Evolutionary conservation across 2,888 invertebrate species (phyloP), one percentile per base, ranked within the genome.

Genomic region (Scaptodrosophila latifasciaeformis): DNA sequence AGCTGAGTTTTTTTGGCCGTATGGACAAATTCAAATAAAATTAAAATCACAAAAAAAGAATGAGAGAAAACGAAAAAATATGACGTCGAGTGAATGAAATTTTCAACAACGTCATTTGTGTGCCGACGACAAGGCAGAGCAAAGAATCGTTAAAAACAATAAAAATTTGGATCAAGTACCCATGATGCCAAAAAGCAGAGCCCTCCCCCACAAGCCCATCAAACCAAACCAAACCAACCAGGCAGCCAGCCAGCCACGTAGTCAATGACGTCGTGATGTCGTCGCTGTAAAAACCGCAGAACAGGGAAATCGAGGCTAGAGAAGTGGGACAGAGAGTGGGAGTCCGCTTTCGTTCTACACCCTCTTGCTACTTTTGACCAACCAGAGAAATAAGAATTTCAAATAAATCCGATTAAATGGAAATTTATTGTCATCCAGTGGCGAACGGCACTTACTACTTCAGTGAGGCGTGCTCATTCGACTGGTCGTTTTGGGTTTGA

Each of bases 361-460:
- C 34, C n/a, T 34, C 7, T 7, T 24, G 4, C 24, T 24, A 5
- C 24, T 24, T 24, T 7, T 7, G 24, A 5, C 24, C 24, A 24
- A n/a, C 17, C 35, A 58, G 54, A 58, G 62, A 71, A 80, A 77
- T 80, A 80, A 80, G 71, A 77, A 78, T 80, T 80, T 78, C 78
- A 82, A 81, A 81, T 78, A 81, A 81, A 82, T 82, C 82, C 77
- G 76, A 82, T 82, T 82, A 82, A 81, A 80, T 77, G 74, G 78
- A 81, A 78, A 71, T 80, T 76, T 80, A 80, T 80, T 76, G 76
- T 76, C 76, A 76, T 76, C 77, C 77, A 76, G 77, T 76, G 80
- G 76, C 74, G 70, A 79, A 76, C 79, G 79, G 75, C 76, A 78
- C 75, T 78, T 78, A 78, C 78, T 75, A 70, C 79, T 75, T 74